Evolutionary conservation across 1,140 invertebrate species (phyloP), one percentile per base, ranked within the genome.

Genomic region (Caerostris extrusa): DNA sequence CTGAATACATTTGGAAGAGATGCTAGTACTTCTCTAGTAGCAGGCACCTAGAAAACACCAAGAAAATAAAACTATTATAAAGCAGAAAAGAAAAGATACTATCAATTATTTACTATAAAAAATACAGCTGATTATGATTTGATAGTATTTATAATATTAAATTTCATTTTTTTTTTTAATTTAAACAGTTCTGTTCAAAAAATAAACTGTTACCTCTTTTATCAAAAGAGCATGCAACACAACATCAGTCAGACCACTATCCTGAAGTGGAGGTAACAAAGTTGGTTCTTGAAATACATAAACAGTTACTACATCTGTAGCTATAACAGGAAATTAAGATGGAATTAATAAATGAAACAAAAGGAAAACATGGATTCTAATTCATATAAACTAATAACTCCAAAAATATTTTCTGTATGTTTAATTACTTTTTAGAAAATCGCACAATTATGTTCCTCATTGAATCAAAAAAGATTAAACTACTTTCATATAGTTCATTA

Each of bases 281-380:
- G 98, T 98, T 2, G 98, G 98, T 96, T 99, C 98, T 97, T 99
- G 98, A 96, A 98, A 99, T 12, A 99, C 98, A 95, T 98, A 99
- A 6, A 98, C 98, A 4, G 98, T 98, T 14, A 99, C 98, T 50
- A 99, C 98, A 96, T 98, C 98, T 2, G 98, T 98, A 53, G 98
- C 98, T 96, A 95, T 5, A 53, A 88, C 3, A 86, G 12, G 8
- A 86, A 82, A 82, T 82, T 82, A 53, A 7, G 50, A 50, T 2
- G 34, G 34, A 34, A 34, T 34, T 34, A 34, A 34, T 34, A 34
- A 34, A 34, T 34, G 34, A 34, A 34, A 34, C 34, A 34, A 34
- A 34, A 34, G 34, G 34, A 34, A 34, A 34, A 34, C 34, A 34
- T 34, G 34, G 34, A 34, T 34, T 34, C 34, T 34, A 34, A 34